Evolutionary conservation across 2,888 invertebrate species (phyloP), one percentile per base, ranked within the genome.

Genomic region (Gisinianus flammeolus): DNA sequence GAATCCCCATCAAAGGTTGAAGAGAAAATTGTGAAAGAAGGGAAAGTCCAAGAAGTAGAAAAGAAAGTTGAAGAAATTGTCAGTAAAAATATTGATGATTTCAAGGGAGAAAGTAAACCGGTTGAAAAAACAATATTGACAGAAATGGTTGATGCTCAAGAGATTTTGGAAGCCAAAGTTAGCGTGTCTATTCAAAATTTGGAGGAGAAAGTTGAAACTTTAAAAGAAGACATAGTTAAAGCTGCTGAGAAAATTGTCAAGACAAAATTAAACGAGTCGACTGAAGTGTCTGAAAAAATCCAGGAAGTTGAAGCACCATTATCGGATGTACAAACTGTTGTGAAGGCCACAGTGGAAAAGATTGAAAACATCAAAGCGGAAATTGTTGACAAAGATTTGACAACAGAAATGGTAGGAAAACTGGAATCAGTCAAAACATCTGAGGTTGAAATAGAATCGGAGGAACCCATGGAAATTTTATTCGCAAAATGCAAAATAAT

Each of bases 61-160:
- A 64, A 74, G 66, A 74, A 66, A 74, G 44, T 74, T 66, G 64
- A 44, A 19, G 30, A 10, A 16, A 26, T 33, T 33, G 4, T 33
- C 1, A 73, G 8, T 22, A 56, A 73, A 30, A 73, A 33, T 52
- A 8, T 52, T 16, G 16, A 16, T 16, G 52, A 12, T 52, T 52
- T 10, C 8, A 52, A 10, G 16, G 44, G 6, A 10, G 44, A 44
- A 44, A 44, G 6, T 44, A 16, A 44, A 16, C 6, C 44, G 44
- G 44, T 44, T 44, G 44, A 44, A 16, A 44, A 44, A 44, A 6
- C 44, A 44, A 44, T 10, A 44, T 6, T 10, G 16, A 44, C 16
- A 44, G 6, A 10, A 10, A 10, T 44, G 16, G 8, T 44, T 44
- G 44, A 44, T 44, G 16, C 6, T 6, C 6, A 6, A 10, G 44